Evolutionary conservation across 2,113 vertebrate genomes (phyloP).

Genomic region (Eolophus roseicapilla): DNA sequence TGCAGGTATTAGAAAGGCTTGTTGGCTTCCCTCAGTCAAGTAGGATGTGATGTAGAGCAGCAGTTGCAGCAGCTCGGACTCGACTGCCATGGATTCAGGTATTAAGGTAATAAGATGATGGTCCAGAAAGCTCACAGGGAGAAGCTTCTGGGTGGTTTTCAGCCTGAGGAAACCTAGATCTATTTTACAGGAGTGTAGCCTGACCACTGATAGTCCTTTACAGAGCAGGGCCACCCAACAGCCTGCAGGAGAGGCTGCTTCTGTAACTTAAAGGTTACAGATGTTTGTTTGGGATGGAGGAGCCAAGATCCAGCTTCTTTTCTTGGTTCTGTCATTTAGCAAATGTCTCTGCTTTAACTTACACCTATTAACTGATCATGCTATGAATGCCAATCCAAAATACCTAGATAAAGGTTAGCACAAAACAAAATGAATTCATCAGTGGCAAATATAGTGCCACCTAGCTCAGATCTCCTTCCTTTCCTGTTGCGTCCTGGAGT

Average conservation of each 20-base stretch:
- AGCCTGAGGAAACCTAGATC: background rate
- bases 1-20: background rate
- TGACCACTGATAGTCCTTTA: background rate
- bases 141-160: background rate
- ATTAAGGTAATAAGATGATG: background rate
- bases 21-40: background rate
- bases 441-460: background rate
- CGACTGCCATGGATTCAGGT: background rate
- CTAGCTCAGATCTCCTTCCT: background rate
- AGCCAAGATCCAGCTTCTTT: background rate
- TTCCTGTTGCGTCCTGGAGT: accelerated
- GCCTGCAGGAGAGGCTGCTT: background rate
- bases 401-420: background rate
- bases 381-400: background rate
- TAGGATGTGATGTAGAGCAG: background rate
- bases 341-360: background rate
- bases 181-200: background rate
- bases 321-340: background rate
- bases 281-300: background rate
- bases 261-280: background rate
- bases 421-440: background rate
- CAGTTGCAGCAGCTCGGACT: background rate
- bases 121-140: background rate
- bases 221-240: background rate
- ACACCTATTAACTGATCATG: background rate